phyloP scores from a whole-genome alignment of 2,113 vertebrate genomes.

The Phaetusa simplex region DNA sequence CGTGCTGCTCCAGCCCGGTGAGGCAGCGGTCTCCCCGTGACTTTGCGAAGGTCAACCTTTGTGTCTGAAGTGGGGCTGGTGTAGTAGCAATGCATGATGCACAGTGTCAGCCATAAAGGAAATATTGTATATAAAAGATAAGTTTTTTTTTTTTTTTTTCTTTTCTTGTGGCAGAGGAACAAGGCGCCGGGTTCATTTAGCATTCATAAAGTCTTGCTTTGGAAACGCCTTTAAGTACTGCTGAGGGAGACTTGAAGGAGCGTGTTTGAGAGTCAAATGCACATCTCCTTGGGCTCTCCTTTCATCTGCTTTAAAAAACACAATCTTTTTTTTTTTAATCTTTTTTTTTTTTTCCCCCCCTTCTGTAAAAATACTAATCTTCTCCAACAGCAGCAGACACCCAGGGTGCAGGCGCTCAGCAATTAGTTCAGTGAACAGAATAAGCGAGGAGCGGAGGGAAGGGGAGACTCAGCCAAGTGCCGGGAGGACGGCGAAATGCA shows the following conservation, averaged over 20 bases:
- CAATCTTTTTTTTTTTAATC: conserved; percentile 58
- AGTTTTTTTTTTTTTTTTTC: not conserved
- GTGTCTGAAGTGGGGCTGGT: conserved; percentile 47
- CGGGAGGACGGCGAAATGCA: not conserved
- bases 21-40: not conserved
- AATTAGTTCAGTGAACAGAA: conserved; percentile 65
- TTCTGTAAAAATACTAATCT: conserved; percentile 72
- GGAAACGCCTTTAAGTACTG: conserved; percentile 78
- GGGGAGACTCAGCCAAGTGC: not conserved
- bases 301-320: conserved; percentile 78
- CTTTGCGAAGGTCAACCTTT: conserved; percentile 72
- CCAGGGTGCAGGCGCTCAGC: conserved; percentile 50
- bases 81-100: not conserved
- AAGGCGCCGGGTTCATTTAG: conserved; percentile 73
- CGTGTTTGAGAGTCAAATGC: conserved; percentile 76
- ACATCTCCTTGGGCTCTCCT: conserved; percentile 76
- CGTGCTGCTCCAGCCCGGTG: not conserved
- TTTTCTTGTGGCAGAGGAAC: conserved; percentile 71
- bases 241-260: conserved; percentile 75
- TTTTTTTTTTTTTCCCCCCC: not conserved
- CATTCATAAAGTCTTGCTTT: conserved; percentile 80
- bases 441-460: conserved; percentile 34
- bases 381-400: conserved; percentile 68
- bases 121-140: conserved; percentile 72
- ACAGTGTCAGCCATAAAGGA: conserved; percentile 52